Evolutionary conservation across 1,140 invertebrate genomes (phyloP), one percentile per base, ranked within the genome.

Genomic region (Reticulitermes speratus): DNA sequence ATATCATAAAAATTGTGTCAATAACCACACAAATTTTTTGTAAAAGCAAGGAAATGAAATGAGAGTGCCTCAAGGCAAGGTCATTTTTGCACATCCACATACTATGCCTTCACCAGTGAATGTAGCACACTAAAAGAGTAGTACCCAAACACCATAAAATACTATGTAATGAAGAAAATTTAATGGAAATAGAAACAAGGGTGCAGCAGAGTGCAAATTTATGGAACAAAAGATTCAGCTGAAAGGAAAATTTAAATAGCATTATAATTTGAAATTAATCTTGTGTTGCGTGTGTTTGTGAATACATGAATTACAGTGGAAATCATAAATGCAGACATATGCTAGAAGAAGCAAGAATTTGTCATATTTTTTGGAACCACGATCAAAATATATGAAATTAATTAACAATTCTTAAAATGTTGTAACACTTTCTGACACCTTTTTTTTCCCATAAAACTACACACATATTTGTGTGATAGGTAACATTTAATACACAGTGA

Each of bases 1-100:
- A 25, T 25, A 75, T 75, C n/a, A 75, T 16, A 75, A 75, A 75
- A 75, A 75, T 0, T 30, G 14, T 19, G 55, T 23, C 38, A 38
- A 5, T 59, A 59, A 59, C n/a, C 25, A 75, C n/a, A 75, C 11
- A 75, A 55, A 75, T 6, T 75, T 7, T 75, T 12, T 75, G 30
- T 75, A 75, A 30, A 75, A 75, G 65, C 65, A 75, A 25, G 25
- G n/a, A 2, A 75, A 75, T 30, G 0, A 25, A 75, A 75, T n/a
- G 30, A 75, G n/a, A 75, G n/a, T 30, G 65, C 65, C 65, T 14
- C 65, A 75, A 30, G 65, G 7, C 25, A 75, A 30, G 25, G 65
- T 9, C n/a, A 30, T 75, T 30, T 75, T 75, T 75, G 65, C n/a
- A 75, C 65, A 75, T n/a, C 65, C 65, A 75, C 65, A 75, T 75